Conservation (phyloP, 64 coral and sea anemone genomes). For the Pocillopora verrucosa region DNA sequence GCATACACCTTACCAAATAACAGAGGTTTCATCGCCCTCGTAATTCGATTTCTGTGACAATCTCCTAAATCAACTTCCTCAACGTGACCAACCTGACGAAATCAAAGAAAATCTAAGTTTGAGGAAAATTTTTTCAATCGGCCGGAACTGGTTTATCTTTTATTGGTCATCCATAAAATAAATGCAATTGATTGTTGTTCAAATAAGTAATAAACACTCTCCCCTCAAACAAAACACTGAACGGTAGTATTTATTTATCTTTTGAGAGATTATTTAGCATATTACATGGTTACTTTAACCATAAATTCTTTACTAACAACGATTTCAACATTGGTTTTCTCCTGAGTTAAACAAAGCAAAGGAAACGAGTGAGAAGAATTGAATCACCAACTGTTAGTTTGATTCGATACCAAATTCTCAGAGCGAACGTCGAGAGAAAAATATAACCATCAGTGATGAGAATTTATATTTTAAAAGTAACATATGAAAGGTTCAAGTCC, state of each 20-base stretch:
- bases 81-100: slow-evolving; percentile 54
- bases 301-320: not conserved
- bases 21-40: slow-evolving; percentile 70
- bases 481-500: no score
- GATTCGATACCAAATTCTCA: not conserved
- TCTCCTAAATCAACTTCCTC: slow-evolving; percentile 57
- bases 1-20: slow-evolving; percentile 47
- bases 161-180: no score
- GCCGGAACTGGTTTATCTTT: no score
- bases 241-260: no score
- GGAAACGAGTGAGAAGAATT: not conserved
- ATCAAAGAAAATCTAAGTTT: no score
- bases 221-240: no score
- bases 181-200: no score
- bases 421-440: not conserved
- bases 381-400: not conserved
- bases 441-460: not conserved
- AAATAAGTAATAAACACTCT: no score
- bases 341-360: not conserved
- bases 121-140: no score
- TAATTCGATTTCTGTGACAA: slow-evolving; percentile 35
- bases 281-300: no score
- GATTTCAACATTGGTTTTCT: not conserved
- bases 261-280: no score
- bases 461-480: not conserved